Evolutionary conservation across 2,113 vertebrate genomes (phyloP).

Genomic region (Microtus ochrogaster): DNA sequence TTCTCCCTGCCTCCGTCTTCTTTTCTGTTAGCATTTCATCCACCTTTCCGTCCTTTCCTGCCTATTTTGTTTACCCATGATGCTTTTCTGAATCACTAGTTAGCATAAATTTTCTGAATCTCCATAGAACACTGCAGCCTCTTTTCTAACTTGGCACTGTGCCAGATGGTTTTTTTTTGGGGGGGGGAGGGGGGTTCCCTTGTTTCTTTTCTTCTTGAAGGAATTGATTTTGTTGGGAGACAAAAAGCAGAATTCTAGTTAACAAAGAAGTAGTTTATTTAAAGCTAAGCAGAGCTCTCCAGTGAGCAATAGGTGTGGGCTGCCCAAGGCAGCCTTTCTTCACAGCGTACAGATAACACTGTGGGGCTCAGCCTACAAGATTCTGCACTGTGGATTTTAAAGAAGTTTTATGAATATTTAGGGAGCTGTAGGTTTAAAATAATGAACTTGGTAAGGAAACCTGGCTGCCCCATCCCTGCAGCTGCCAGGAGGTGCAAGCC

Average conservation of each 20-base stretch:
- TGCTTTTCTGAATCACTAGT: background rate
- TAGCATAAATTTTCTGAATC: conserved; percentile 11
- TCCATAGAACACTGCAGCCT: background rate
- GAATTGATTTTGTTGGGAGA: background rate
- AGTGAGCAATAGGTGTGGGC: background rate
- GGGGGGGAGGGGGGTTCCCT: background rate
- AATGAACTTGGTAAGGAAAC: background rate
- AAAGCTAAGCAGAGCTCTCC: background rate
- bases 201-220: background rate
- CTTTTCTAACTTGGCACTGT: background rate
- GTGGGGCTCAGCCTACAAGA: background rate
- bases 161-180: background rate
- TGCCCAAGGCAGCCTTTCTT: background rate
- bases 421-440: background rate
- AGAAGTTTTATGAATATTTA: background rate
- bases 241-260: background rate
- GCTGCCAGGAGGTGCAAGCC: background rate
- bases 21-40: background rate
- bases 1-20: background rate
- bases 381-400: background rate
- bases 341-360: background rate
- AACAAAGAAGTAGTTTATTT: background rate
- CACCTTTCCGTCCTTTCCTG: background rate
- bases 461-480: background rate
- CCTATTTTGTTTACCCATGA: background rate